A percentile compares a stretch with the other conserved stretches of the same genome.
Evolutionary conservation across 2,888 invertebrate genomes (phyloP).

Genomic region (Biston stratarius): DNA sequence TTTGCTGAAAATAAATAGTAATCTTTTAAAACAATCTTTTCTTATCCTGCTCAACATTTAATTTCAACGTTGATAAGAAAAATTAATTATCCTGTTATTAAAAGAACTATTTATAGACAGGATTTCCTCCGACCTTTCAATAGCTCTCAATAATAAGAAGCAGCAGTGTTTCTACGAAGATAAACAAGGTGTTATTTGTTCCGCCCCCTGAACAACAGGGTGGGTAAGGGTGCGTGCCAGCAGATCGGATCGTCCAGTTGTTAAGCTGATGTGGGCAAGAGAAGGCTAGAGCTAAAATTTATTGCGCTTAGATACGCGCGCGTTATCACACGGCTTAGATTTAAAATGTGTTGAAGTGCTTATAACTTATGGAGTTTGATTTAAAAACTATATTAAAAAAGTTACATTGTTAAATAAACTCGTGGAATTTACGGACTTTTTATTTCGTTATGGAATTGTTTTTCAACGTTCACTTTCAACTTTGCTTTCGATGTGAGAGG

Average conservation of each 20-base stretch:
- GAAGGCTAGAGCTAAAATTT: constrained; percentile 8
- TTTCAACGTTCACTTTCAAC: neutral
- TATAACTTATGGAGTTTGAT: neutral
- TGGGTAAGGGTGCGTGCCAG: constrained; percentile 5
- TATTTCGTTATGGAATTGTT: neutral
- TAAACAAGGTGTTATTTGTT: constrained; percentile 4
- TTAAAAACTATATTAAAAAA: constrained; percentile 3
- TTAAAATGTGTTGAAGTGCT: neutral
- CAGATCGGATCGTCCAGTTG: constrained; percentile 1
- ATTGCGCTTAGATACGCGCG: neutral
- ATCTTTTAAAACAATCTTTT: no score
- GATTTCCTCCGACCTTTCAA: constrained; percentile 1
- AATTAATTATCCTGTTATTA: neutral
- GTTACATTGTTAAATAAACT: constrained; percentile 1
- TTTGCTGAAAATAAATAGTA: no score
- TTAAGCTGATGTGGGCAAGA: neutral
- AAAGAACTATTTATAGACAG: constrained; percentile 1
- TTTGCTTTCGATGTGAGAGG: neutral
- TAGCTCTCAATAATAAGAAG: neutral
- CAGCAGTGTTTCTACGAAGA: constrained; percentile 5
- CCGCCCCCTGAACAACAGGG: neutral
- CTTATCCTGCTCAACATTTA: no score
- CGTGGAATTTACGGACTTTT: neutral
- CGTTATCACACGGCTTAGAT: constrained; percentile 4
- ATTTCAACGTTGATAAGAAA: neutral